Evolutionary conservation across 1,140 invertebrate genomes (phyloP), one percentile per base, ranked within the genome.

Genomic region (Aphelenchoides besseyi): DNA sequence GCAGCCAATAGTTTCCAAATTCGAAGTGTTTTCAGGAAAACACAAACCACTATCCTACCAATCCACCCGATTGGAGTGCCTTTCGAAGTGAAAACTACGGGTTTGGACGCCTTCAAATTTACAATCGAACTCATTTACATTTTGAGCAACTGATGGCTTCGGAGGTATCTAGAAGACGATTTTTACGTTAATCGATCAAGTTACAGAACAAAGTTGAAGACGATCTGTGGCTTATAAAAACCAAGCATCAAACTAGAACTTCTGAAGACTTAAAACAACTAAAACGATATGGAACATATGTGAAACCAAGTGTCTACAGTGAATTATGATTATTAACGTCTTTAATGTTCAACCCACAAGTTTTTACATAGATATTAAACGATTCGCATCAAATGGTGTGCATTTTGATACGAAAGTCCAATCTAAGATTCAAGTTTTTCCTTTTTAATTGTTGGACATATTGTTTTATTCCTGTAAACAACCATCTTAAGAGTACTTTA

Each of bases 61-160:
- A 85, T 57, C 79, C 87, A 23, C 88, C 88, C 3, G 68, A 83
- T 2, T 95, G 92, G 92, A 92, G 91, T 12, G 92, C 92, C 1
- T 92, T 91, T 83, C 88, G 90, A 16, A 91, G 89, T 69, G 88
- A 89, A 54, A 94, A 97, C 86, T 98, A 97, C 87, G 95, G 95
- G 9, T 98, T 79, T 53, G 75, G 79, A 33, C 71, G 69, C 16
- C 76, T 78, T 73, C 76, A 78, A 32, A 63, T 78, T 30, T 76
- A 62, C 69, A 78, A 78, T 54, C 23, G 61, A n/a, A 78, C 76
- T 12, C 76, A 78, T 18, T 32, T 78, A 2, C 68, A 81, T 59
- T 78, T 80, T 59, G 74, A 78, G 41, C 76, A 78, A 55, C 68
- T 72, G 33, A 55, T 70, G 18, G 75, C 75, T n/a, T 29, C 71